Base-by-base conservation (phyloP, 2,888 invertebrate species). In the Meandrusa payeni region DNA sequence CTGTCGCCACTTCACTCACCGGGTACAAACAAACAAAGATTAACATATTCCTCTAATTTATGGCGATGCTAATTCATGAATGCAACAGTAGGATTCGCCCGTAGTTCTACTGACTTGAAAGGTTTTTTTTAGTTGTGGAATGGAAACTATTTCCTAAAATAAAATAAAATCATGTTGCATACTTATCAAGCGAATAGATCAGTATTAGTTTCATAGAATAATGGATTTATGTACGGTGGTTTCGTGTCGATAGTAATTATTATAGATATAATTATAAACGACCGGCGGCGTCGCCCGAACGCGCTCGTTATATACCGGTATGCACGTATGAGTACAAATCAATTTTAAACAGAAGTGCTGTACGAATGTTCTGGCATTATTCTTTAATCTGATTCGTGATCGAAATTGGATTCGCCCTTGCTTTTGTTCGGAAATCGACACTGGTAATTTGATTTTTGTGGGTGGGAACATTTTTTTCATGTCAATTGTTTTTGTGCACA, bases 221-320 rank as follows among this genome's bases (percentile, higher is more conserved):
- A 13, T 15, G 17, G n/a, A n/a, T n/a, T n/a, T 28, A 37, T 19
- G 11, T 5, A 20, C 1, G 20, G n/a, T 15, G 34, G 41, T 37
- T 38, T 32, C 43, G 43, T 43, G 43, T 38, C 37, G 37, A 37
- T 26, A 24, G 43, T 37, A 43, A 32, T 43, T 43, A 38, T 43
- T 26, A 43, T 37, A 19, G 43, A 17, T 37, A 26, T 43, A 37
- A 43, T 43, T 43, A 37, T 37, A 37, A 32, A 12, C 43, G 37
- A 31, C 10, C 31, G 31, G 19, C 22, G 23, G 28, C 19, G 12
- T 38, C 29, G 24, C 19, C 33, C 32, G 19, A 17, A 32, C 12
- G 4, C 24, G 9, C 10, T 26, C 10, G 3, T 7, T 31, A 41
- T 5, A n/a, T 39, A 26, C 26, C n/a, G 6, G 22, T 13, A 4